Evolutionary conservation across 2,797 vertebrate species (phyloP).

Genomic region (Urosaurus nigricauda): DNA sequence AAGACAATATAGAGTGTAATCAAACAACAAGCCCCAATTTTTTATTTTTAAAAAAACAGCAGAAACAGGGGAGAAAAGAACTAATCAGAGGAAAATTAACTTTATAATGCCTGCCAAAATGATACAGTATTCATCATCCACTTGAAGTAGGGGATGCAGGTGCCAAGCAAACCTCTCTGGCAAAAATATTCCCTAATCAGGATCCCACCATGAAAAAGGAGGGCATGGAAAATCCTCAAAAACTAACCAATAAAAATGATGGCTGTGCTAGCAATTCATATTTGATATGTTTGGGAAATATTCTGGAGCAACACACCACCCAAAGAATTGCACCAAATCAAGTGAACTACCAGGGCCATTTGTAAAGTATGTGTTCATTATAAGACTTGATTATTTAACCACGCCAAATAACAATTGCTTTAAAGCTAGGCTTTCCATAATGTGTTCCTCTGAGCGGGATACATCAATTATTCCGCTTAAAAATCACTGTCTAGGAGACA

Average conservation of each 20-base stretch:
- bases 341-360: slow-evolving; percentile 57
- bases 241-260: slow-evolving; percentile 68
- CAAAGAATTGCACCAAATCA: slow-evolving; percentile 51
- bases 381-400: slow-evolving; percentile 61
- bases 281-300: slow-evolving; percentile 55
- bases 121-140: neutral
- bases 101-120: neutral
- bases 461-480: slow-evolving; percentile 64
- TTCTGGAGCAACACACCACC: slow-evolving; percentile 43
- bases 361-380: slow-evolving; percentile 58
- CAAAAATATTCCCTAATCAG: slow-evolving; percentile 2
- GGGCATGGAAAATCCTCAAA: slow-evolving; percentile 52
- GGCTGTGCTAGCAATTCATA: slow-evolving; percentile 70
- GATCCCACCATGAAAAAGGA: neutral
- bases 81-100: neutral
- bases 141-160: neutral
- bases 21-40: neutral
- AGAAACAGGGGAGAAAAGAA: no score
- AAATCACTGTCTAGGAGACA: slow-evolving; percentile 69
- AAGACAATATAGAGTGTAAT: neutral
- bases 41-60: neutral
- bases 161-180: neutral
- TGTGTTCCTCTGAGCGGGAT: slow-evolving; percentile 48
- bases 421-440: slow-evolving; percentile 54
- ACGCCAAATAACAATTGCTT: slow-evolving; percentile 61